A percentile compares a stretch with the other conserved stretches of the same genome.
Evolutionary conservation across 2,113 vertebrate genomes (phyloP).

Genomic region (Neogale vison): DNA sequence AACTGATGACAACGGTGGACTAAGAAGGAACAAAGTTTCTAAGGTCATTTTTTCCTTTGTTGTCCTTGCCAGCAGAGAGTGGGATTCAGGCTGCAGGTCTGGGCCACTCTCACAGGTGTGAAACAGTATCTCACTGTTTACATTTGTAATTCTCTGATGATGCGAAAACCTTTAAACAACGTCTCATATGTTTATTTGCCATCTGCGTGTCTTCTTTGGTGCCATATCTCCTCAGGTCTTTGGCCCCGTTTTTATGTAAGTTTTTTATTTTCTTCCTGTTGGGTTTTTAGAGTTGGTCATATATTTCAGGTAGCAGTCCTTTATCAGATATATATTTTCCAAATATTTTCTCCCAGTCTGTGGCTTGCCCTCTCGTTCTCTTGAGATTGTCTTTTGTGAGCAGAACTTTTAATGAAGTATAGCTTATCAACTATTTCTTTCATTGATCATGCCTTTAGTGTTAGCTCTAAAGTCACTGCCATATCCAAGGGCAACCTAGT

Average conservation of each 20-base stretch:
- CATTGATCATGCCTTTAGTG: not conserved
- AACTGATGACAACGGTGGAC: not conserved
- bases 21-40: not conserved
- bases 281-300: not conserved
- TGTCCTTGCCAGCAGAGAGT: not conserved
- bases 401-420: not conserved
- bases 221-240: not conserved
- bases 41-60: not conserved
- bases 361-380: not conserved
- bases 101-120: not conserved
- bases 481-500: not conserved
- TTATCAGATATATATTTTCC: not conserved
- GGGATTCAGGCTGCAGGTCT: not conserved
- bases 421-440: not conserved
- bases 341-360: not conserved
- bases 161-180: no score
- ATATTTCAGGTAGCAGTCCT: not conserved
- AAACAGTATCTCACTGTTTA: not conserved
- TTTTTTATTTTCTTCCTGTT: not conserved
- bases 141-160: not conserved
- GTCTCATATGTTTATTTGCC: not conserved
- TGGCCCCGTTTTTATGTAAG: not conserved
- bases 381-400: not conserved
- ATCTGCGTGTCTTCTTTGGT: not conserved
- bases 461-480: not conserved